Evolutionary conservation across 2,113 vertebrate species (phyloP).

Genomic region (Chlamydotis undulata): DNA sequence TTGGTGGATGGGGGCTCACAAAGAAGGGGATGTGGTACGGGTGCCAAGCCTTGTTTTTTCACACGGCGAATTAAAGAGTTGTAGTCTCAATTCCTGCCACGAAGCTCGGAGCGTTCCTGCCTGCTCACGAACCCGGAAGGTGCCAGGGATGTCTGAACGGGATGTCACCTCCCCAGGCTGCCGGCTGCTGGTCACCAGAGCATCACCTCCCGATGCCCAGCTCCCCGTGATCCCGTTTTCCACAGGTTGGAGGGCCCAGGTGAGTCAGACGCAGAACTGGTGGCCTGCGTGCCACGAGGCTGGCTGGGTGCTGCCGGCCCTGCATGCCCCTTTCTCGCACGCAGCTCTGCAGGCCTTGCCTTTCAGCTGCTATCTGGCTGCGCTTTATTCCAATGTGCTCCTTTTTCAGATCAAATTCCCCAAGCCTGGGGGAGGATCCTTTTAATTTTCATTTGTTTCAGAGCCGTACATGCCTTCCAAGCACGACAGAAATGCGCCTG

Average conservation of each 20-base stretch:
- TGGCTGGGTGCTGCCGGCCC: neutral
- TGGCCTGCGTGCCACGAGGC: accelerated
- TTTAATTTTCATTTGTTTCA: slow-evolving; percentile 43
- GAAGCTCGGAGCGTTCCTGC: neutral
- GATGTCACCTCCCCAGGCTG: neutral
- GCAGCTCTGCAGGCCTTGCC: neutral
- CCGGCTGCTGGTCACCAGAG: neutral
- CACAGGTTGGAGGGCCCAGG: neutral
- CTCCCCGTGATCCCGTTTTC: accelerated
- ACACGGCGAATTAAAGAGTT: neutral
- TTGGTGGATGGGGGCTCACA: neutral
- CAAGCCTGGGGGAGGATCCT: slow-evolving; percentile 1
- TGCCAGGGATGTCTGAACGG: accelerated
- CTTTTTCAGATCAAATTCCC: slow-evolving; percentile 26
- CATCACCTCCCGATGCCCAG: neutral
- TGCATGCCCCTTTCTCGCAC: accelerated
- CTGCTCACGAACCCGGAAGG: accelerated
- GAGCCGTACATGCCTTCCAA: neutral
- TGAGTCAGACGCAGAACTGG: accelerated
- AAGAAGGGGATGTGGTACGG: neutral
- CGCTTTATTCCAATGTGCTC: neutral
- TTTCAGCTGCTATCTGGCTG: neutral
- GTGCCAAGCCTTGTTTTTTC: neutral
- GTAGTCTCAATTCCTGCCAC: accelerated
- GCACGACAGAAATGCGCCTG: slow-evolving; percentile 35